These are phyloP conservation scores for Helarctos malayanus DNA, from an alignment of 2,797 vertebrate species.

Conservation along the genomic window DNA sequence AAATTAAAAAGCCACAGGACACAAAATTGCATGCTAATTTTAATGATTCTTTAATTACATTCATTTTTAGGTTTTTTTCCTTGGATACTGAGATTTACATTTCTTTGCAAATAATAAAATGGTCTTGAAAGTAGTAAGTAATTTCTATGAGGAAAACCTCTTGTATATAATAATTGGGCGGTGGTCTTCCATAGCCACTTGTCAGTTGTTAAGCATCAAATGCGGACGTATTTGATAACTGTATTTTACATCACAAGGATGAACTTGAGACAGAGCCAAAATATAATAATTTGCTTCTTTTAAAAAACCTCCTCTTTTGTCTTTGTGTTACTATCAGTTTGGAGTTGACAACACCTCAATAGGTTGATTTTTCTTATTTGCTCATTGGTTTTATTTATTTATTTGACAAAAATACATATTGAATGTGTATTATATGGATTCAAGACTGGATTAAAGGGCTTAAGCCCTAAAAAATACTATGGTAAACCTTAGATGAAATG, in stretches of 20 bases:
- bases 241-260: background rate
- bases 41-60: background rate
- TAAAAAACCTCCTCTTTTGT: background rate
- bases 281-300: slow-evolving; percentile 10
- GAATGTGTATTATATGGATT: background rate
- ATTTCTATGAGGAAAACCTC: slow-evolving; percentile 22
- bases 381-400: slow-evolving; percentile 31
- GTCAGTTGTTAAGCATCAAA: background rate
- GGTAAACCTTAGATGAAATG: background rate
- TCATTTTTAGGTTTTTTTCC: background rate
- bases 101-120: slow-evolving; percentile 38
- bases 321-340: background rate
- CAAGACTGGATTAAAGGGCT: background rate
- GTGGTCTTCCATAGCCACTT: background rate
- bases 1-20: background rate
- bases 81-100: background rate
- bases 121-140: background rate
- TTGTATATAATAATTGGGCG: background rate
- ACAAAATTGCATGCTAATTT: slow-evolving; percentile 9
- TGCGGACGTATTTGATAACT: slow-evolving; percentile 12
- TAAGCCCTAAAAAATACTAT: slow-evolving; percentile 24
- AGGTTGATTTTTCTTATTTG: background rate
- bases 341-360: background rate
- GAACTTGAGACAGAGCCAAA: slow-evolving; percentile 22
- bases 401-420: slow-evolving; percentile 9